Conservation (phyloP, 2,797 vertebrate species). For the Eupleurogrammus muticus region DNA sequence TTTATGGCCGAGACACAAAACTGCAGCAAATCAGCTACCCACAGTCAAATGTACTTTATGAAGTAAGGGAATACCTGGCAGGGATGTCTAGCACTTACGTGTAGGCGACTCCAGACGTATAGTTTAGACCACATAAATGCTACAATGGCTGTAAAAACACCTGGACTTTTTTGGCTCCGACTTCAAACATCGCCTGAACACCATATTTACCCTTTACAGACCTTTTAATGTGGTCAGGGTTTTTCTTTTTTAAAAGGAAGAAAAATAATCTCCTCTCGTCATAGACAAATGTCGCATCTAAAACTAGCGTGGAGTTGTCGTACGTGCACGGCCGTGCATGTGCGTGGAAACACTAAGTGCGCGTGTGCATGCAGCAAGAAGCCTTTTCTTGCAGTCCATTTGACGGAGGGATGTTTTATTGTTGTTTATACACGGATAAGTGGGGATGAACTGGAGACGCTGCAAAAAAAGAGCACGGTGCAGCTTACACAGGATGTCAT, state of each 20-base stretch:
- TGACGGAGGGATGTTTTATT: conserved; percentile 16
- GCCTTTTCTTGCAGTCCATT: background rate
- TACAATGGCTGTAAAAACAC: conserved; percentile 79
- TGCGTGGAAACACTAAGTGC: background rate
- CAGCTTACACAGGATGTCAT: conserved; percentile 9
- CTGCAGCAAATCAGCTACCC: conserved; percentile 59
- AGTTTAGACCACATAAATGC: conserved; percentile 75
- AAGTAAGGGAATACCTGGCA: conserved; percentile 73
- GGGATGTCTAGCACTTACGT: conserved; percentile 58
- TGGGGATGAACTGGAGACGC: background rate
- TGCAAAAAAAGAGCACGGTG: background rate
- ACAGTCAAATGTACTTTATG: conserved; percentile 61
- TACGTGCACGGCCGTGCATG: conserved; percentile 8
- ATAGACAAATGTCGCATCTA: conserved; percentile 44
- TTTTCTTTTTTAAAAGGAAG: conserved; percentile 15
- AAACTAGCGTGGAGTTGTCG: conserved; percentile 24
- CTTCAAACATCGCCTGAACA: conserved; percentile 73
- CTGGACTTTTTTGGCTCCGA: conserved; percentile 77
- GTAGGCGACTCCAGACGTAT: conserved; percentile 74
- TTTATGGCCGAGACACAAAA: conserved; percentile 58
- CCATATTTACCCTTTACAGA: conserved; percentile 57
- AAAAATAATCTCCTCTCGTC: conserved; percentile 54
- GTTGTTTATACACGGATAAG: conserved; percentile 3
- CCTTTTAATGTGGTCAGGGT: conserved; percentile 70
- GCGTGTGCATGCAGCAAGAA: background rate